phyloP scores from a whole-genome alignment of 2,888 invertebrate genomes.

The Oligia fasciuncula region DNA sequence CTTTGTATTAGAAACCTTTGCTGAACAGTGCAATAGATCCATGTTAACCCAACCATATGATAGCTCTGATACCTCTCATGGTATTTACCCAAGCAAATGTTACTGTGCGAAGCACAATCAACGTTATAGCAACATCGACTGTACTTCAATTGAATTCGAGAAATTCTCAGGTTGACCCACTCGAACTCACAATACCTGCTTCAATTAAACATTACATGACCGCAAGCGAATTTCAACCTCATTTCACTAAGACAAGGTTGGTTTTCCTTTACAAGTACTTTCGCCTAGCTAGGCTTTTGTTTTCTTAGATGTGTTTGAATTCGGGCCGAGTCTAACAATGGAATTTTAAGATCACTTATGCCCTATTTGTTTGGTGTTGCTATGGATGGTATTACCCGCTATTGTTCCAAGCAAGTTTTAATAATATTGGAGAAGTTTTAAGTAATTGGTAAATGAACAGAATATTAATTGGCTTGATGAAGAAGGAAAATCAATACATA shows the following conservation, averaged over 20 bases:
- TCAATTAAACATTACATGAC: slow-evolving; percentile 38
- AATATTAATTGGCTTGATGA: slow-evolving; percentile 6
- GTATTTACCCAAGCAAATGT: background rate
- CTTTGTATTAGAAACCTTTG: background rate
- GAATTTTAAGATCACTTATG: slow-evolving; percentile 38
- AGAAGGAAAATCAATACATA: background rate
- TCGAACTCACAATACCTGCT: slow-evolving; percentile 39
- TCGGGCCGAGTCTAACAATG: slow-evolving; percentile 25
- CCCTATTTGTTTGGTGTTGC: slow-evolving; percentile 23
- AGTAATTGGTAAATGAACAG: slow-evolving; percentile 3
- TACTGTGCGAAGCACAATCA: background rate
- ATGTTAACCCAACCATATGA: no score
- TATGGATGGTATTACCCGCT: slow-evolving; percentile 4
- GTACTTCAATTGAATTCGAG: slow-evolving; percentile 16
- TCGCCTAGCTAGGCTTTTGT: slow-evolving; percentile 41
- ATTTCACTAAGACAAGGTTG: rapidly evolving
- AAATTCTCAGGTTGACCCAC: slow-evolving; percentile 34
- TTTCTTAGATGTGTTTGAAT: slow-evolving; percentile 41
- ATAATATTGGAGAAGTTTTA: slow-evolving; percentile 24
- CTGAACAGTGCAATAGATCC: background rate
- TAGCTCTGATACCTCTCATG: no score
- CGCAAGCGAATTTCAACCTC: slow-evolving; percentile 14
- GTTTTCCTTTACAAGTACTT: background rate
- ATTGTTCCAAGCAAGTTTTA: slow-evolving; percentile 32
- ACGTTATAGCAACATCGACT: background rate